A percentile compares a stretch with the other conserved stretches of the same genome.
Conservation (phyloP, 2,113 vertebrate genomes). For the Rousettus leschenaultii region DNA sequence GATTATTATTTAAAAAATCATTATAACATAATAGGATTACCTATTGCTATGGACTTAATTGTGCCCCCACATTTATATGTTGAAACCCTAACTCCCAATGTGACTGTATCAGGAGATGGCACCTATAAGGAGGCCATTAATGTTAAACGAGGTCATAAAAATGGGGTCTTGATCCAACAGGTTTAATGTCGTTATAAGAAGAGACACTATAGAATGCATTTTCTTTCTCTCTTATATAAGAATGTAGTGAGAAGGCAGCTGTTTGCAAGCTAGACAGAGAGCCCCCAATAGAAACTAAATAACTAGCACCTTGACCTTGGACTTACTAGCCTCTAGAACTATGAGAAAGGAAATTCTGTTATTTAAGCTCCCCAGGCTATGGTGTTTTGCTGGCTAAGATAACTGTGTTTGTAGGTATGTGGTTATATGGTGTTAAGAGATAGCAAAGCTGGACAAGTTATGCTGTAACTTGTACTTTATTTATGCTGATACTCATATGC, state of each 20-base stretch:
- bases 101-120: neutral
- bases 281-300: too few species aligned
- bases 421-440: fast-evolving
- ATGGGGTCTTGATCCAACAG: neutral
- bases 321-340: neutral
- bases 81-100: neutral
- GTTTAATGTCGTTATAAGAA: neutral
- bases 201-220: neutral
- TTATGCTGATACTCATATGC: neutral
- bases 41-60: fast-evolving
- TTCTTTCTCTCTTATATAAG: fast-evolving
- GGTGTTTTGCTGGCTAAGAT: fast-evolving
- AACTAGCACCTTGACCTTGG: too few species aligned
- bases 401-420: too few species aligned
- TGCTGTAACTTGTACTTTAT: neutral
- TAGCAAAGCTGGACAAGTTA: too few species aligned
- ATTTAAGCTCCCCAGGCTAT: fast-evolving
- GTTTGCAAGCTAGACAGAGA: neutral
- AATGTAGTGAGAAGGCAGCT: neutral
- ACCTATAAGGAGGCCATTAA: neutral
- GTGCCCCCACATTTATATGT: fast-evolving
- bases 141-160: neutral
- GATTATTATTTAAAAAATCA: too few species aligned
- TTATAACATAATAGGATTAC: fast-evolving
- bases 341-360: neutral